Base-by-base conservation (phyloP, 2,888 invertebrate species). In the Chloroclystis v-ata region DNA sequence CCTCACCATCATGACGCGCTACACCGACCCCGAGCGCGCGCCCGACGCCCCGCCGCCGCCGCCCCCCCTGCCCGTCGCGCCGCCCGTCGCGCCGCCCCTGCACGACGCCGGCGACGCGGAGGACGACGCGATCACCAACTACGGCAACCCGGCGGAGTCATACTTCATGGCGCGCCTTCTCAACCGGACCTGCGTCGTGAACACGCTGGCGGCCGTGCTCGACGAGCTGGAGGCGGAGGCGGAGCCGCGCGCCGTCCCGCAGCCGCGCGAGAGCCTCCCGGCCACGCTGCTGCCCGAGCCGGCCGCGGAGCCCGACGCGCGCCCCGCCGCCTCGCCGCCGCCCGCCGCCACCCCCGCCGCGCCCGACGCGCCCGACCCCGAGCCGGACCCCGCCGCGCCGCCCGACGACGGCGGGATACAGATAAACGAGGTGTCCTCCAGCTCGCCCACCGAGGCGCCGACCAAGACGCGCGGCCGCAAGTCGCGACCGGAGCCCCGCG, bases 351-450 rank as follows among this genome's bases (percentile, higher is more conserved):
- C 47, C 33, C 13, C 24, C 26, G 46, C 44, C 28, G 47, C 47
- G 38, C 9, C 60, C 28, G 55, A 49, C 37, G 57, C 38, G 10
- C 56, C 52, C 40, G 60, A 54, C 1, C 53, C 41, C 8, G 61
- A 57, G 11, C 25, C 51, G 32, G 60, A 57, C 47, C 47, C 11
- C 48, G 56, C 26, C 41, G 49, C 20, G 29, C 49, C 44, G 4
- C 54, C 61, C 47, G 74, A 75, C 46, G 78, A 79, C 51, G 88
- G 85, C 54, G 77, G 85, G 26, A 91, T 92, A 32, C 92, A 92
- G 75, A 92, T 92, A 55, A 90, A 92, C 70, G 92, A 92, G 71
- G 90, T 92, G 11, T 91, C 92, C 1, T 92, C 92, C 0, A 91
- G 90, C 60, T 90, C 90, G 32, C 86, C 89, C 6, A 84, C 85